Conservation (phyloP, 2,797 vertebrate species). For the Protosalanx chinensis region DNA sequence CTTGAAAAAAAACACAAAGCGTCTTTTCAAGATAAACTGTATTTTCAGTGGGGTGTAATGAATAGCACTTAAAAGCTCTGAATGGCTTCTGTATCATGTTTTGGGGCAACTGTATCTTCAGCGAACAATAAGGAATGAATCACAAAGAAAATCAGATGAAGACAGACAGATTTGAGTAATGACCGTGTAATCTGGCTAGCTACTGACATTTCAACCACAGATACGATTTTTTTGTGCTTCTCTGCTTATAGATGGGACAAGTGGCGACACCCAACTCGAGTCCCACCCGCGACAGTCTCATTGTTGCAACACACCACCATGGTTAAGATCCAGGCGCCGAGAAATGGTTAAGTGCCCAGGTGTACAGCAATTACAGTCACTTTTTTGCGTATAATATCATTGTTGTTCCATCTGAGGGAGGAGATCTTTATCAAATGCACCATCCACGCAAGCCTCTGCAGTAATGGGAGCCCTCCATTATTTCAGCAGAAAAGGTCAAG, state of each 20-base stretch:
- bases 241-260: conserved; percentile 41
- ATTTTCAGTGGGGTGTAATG: conserved; percentile 57
- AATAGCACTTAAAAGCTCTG: conserved; percentile 63
- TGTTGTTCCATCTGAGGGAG: conserved; percentile 31
- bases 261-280: conserved; percentile 49
- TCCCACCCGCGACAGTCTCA: conserved; percentile 44
- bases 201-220: conserved; percentile 45
- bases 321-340: conserved; percentile 29
- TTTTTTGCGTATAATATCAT: conserved; percentile 51
- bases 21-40: conserved; percentile 60
- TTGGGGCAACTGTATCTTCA: conserved; percentile 54
- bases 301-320: conserved; percentile 39
- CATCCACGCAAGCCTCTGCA: conserved; percentile 39
- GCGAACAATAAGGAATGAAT: conserved; percentile 60
- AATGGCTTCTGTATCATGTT: conserved; percentile 64
- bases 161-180: conserved; percentile 58
- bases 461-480: conserved; percentile 47
- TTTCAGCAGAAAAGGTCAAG: conserved; percentile 40
- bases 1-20: conserved; percentile 51
- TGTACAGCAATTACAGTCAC: conserved; percentile 49
- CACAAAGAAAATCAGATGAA: conserved; percentile 56
- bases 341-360: conserved; percentile 42
- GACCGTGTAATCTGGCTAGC: conserved; percentile 53
- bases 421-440: conserved; percentile 53
- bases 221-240: conserved; percentile 48